phyloP scores from a whole-genome alignment of 2,797 vertebrate species.

The Amblyopsis hoosieri region DNA sequence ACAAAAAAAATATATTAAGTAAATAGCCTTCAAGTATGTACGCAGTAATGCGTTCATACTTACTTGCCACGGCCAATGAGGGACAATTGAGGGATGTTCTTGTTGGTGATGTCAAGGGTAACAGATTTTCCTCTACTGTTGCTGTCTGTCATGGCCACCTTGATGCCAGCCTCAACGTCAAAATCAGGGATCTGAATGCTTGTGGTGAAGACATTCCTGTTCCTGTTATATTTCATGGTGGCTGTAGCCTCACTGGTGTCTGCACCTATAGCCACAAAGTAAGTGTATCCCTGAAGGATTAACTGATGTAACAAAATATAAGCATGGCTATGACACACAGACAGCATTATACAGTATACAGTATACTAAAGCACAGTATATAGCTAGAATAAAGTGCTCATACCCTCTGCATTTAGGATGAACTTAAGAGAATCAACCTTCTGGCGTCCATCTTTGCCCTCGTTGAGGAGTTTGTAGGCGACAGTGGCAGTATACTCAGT shows the following conservation, averaged over 20 bases:
- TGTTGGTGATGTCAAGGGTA: conserved; percentile 83
- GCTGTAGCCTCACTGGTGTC: conserved; percentile 77
- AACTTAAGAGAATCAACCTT: conserved; percentile 83
- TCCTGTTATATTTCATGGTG: conserved; percentile 85
- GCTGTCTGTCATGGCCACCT: conserved; percentile 80
- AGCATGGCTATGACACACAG: neutral
- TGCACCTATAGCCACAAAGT: conserved; percentile 68
- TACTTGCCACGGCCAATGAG: conserved; percentile 85
- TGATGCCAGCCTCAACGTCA: conserved; percentile 83
- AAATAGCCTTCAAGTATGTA: neutral
- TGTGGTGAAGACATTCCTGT: conserved; percentile 80
- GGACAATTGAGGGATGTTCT: conserved; percentile 84
- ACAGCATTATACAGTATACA: neutral
- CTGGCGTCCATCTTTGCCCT: conserved; percentile 74
- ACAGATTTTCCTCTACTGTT: conserved; percentile 67
- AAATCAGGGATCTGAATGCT: conserved; percentile 83
- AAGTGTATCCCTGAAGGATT: conserved; percentile 12
- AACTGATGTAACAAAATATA: neutral
- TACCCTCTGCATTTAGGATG: conserved; percentile 84
- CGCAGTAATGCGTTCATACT: conserved; percentile 34
- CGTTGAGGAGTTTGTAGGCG: conserved; percentile 76
- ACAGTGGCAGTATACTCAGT: conserved; percentile 84
- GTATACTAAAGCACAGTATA: neutral
- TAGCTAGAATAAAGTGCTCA: conserved; percentile 13
- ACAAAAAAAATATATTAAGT: neutral